Evolutionary conservation across 2,888 invertebrate genomes (phyloP).

Genomic region (Orgyia antiqua): DNA sequence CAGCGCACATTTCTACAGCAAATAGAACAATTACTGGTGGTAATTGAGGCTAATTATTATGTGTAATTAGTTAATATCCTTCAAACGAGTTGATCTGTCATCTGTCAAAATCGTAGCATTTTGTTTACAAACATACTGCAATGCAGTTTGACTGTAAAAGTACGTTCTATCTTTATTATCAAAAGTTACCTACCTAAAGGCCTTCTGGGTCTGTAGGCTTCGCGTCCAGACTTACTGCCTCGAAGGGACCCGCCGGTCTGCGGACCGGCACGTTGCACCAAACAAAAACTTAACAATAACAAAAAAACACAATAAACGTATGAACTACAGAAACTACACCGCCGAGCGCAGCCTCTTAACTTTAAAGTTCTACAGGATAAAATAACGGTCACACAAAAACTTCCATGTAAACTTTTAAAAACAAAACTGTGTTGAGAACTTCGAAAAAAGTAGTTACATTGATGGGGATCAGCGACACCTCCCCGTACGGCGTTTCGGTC

Average conservation of each 20-base stretch:
- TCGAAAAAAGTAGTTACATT: constrained; percentile 73
- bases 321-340: constrained; percentile 66
- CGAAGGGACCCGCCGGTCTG: constrained; percentile 67
- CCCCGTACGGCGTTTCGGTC: constrained; percentile 67
- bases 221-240: constrained; percentile 68
- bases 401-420: constrained; percentile 67
- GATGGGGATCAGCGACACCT: constrained; percentile 66
- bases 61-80: constrained; percentile 21
- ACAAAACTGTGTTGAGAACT: constrained; percentile 71
- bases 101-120: constrained; percentile 30
- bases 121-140: constrained; percentile 46
- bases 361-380: constrained; percentile 54
- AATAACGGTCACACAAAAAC: constrained; percentile 64
- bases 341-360: constrained; percentile 56
- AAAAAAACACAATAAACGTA: constrained; percentile 72
- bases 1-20: too few species aligned
- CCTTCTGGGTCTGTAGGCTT: constrained; percentile 58
- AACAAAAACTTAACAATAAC: constrained; percentile 77
- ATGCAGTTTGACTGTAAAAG: constrained; percentile 32
- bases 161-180: constrained; percentile 25
- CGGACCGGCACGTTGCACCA: constrained; percentile 75
- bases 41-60: constrained; percentile 12
- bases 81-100: constrained; percentile 22
- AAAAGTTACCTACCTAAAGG: constrained; percentile 76
- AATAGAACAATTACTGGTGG: too few species aligned